Evolutionary conservation across 2,888 invertebrate species (phyloP).

Genomic region (Acrocyrtus sp.): DNA sequence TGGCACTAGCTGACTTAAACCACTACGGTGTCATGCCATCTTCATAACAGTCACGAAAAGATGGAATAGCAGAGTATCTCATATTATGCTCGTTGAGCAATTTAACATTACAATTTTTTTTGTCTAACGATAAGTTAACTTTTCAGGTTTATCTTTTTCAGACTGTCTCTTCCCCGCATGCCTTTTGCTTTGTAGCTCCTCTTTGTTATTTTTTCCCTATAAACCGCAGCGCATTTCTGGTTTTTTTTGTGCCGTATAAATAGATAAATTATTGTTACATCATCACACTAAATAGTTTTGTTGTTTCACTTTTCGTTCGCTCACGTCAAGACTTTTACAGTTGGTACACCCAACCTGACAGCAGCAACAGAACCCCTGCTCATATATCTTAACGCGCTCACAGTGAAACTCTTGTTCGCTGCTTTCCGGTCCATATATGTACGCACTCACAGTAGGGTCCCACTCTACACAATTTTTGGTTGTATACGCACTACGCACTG

Average conservation of each 20-base stretch:
- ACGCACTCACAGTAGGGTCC: not conserved
- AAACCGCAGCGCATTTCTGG: not conserved
- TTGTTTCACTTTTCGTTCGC: conserved; percentile 9
- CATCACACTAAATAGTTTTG: conserved; percentile 23
- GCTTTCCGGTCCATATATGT: not conserved
- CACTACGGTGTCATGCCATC: too few relatives aligned
- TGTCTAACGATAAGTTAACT: too few relatives aligned
- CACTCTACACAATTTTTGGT: not conserved
- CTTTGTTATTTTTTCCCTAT: not conserved
- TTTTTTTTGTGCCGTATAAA: conserved; percentile 3
- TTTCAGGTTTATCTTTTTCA: not conserved
- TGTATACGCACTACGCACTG: not conserved
- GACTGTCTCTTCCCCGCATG: not conserved
- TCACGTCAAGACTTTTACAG: conserved; percentile 22
- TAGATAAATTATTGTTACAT: conserved; percentile 34
- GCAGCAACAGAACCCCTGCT: not conserved
- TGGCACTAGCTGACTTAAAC: too few relatives aligned
- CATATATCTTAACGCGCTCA: not conserved
- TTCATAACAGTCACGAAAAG: not conserved
- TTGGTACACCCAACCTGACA: conserved; percentile 22
- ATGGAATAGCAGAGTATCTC: too few relatives aligned
- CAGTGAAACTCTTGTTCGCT: not conserved
- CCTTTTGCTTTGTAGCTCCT: not conserved
- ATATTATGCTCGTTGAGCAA: not conserved
- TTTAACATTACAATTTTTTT: not conserved